Evolutionary conservation across 2,113 vertebrate species (phyloP).

Genomic region (Henicopernis longicauda): DNA sequence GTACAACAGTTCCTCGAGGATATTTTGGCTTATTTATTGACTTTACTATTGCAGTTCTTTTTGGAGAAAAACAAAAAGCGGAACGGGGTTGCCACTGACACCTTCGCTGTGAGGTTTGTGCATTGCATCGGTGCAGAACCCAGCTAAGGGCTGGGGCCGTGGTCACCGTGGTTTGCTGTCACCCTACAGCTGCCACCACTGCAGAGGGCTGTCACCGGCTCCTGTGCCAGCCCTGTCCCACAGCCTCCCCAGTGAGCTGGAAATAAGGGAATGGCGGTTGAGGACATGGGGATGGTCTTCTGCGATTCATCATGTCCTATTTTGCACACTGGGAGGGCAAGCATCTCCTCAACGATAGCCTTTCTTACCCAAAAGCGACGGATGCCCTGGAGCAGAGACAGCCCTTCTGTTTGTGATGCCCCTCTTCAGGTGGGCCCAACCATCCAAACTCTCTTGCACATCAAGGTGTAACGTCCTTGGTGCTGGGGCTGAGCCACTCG

Average conservation of each 20-base stretch:
- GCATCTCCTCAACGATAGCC: not conserved
- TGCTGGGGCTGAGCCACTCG: not conserved
- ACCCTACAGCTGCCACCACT: not conserved
- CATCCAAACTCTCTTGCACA: not conserved
- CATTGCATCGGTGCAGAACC: not conserved
- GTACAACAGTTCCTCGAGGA: not conserved
- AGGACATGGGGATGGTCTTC: not conserved
- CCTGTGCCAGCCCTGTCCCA: not conserved
- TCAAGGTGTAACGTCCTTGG: not conserved
- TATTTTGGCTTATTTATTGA: not conserved
- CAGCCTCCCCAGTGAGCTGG: not conserved
- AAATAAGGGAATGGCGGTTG: fast-evolving
- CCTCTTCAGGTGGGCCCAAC: not conserved
- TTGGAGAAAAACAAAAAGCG: not conserved
- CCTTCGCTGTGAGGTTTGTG: fast-evolving
- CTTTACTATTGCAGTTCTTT: not conserved
- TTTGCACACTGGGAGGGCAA: not conserved
- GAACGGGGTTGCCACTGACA: not conserved
- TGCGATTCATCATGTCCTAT: not conserved
- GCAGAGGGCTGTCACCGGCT: not conserved
- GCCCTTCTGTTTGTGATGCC: not conserved
- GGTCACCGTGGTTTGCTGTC: not conserved
- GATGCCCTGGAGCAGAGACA: not conserved
- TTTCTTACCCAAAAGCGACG: fast-evolving
- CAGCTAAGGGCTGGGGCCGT: not conserved